These are phyloP conservation scores for Argynnis bischoffii DNA, from an alignment of 2,888 invertebrate genomes.

Conservation along the genomic window DNA sequence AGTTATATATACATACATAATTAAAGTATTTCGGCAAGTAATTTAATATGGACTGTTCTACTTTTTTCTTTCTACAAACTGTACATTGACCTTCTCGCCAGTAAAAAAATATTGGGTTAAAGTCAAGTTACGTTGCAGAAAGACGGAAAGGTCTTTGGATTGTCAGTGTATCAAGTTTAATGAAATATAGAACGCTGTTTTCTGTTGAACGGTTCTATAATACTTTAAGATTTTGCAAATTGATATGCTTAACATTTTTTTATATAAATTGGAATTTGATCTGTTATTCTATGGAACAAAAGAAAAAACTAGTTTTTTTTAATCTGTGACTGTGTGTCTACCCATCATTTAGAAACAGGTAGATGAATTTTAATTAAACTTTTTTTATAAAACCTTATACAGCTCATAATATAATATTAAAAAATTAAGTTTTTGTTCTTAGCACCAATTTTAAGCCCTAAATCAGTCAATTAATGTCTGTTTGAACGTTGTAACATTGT, in stretches of 20 bases:
- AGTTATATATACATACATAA: neutral
- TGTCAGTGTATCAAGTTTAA: conserved; percentile 16
- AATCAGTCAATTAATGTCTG: too few relatives aligned
- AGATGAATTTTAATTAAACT: too few relatives aligned
- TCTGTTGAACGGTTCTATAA: neutral
- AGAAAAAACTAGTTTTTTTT: too few relatives aligned
- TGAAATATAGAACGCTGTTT: conserved; percentile 19
- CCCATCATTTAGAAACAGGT: too few relatives aligned
- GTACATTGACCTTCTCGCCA: conserved; percentile 13
- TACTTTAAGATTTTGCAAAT: neutral
- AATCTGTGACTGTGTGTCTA: too few relatives aligned
- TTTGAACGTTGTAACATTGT: too few relatives aligned
- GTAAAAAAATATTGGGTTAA: conserved; percentile 9
- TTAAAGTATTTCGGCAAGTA: conserved; percentile 7
- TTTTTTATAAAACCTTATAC: too few relatives aligned
- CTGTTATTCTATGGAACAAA: neutral
- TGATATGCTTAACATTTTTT: neutral
- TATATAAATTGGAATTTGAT: neutral
- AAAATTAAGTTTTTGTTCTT: too few relatives aligned
- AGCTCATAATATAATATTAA: too few relatives aligned
- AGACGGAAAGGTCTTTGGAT: conserved; percentile 8
- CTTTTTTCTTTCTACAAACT: conserved; percentile 11
- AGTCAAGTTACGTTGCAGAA: conserved; percentile 9
- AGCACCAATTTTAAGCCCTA: too few relatives aligned
- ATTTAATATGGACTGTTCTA: conserved; percentile 14